phyloP scores from a whole-genome alignment of 2,797 vertebrate genomes.

The Fratercula arctica region DNA sequence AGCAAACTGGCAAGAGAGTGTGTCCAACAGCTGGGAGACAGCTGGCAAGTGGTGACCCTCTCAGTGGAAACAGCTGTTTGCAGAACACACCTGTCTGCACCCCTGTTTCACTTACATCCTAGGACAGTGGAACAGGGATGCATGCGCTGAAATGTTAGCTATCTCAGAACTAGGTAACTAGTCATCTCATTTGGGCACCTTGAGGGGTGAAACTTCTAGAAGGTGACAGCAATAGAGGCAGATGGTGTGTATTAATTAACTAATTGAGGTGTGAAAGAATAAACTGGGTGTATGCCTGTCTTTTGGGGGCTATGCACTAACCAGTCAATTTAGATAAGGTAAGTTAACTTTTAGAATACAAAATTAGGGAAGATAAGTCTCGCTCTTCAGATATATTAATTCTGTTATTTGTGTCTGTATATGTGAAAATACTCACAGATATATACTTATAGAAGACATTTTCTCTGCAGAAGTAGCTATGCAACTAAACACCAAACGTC shows the following conservation, averaged over 20 bases:
- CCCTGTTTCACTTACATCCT: background rate
- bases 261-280: background rate
- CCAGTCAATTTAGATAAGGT: background rate
- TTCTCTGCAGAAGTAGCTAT: background rate
- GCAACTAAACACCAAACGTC: background rate
- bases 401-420: background rate
- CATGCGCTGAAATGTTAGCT: background rate
- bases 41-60: background rate
- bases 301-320: background rate
- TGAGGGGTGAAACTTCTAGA: background rate
- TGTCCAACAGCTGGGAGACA: background rate
- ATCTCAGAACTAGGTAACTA: background rate
- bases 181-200: background rate
- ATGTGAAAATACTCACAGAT: background rate
- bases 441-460: background rate
- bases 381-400: background rate
- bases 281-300: background rate
- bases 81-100: background rate
- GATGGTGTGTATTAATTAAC: background rate
- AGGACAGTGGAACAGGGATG: accelerated
- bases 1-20: background rate
- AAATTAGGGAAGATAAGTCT: background rate
- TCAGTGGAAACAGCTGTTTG: background rate
- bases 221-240: background rate
- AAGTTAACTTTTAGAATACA: background rate